These are phyloP conservation scores for Carposina sasakii DNA, from an alignment of 1,140 invertebrate species.

Conservation along the genomic window DNA sequence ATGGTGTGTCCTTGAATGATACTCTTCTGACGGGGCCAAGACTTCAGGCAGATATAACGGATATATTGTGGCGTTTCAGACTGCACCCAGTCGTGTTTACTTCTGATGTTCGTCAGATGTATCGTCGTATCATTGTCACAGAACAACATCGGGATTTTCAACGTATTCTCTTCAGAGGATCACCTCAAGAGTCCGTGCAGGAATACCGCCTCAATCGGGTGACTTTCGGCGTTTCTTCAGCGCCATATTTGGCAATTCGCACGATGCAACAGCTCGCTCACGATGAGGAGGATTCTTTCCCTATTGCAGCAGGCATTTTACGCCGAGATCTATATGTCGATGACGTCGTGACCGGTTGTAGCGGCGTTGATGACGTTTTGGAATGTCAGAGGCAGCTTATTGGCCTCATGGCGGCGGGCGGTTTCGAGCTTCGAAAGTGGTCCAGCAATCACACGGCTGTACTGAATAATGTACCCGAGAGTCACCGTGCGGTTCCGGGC, in stretches of 20 bases:
- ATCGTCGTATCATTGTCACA: constrained; percentile 44
- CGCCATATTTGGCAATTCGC: background rate
- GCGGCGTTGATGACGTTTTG: background rate
- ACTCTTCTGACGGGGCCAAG: constrained; percentile 43
- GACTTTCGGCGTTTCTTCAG: background rate
- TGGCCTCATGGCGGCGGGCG: constrained; percentile 1
- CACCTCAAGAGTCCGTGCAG: background rate
- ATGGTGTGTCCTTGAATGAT: constrained; percentile 48
- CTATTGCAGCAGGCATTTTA: too few species aligned
- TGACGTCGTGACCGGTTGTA: too few species aligned
- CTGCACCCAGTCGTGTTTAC: constrained; percentile 35
- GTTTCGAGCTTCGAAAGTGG: constrained; percentile 9
- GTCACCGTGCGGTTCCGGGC: background rate
- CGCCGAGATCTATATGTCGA: too few species aligned
- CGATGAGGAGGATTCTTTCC: too few species aligned
- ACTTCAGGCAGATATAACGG: constrained; percentile 35
- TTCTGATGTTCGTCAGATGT: constrained; percentile 62
- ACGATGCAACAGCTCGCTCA: background rate
- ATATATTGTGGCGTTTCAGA: constrained; percentile 54
- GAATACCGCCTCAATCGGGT: background rate
- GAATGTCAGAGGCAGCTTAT: background rate
- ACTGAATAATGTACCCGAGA: constrained; percentile 1
- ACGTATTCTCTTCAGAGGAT: constrained; percentile 43
- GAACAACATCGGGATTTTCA: constrained; percentile 35
- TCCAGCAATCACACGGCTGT: constrained; percentile 5